Evolutionary conservation across 1,140 invertebrate genomes (phyloP).

Genomic region (Caenorhabditis inopinata): DNA sequence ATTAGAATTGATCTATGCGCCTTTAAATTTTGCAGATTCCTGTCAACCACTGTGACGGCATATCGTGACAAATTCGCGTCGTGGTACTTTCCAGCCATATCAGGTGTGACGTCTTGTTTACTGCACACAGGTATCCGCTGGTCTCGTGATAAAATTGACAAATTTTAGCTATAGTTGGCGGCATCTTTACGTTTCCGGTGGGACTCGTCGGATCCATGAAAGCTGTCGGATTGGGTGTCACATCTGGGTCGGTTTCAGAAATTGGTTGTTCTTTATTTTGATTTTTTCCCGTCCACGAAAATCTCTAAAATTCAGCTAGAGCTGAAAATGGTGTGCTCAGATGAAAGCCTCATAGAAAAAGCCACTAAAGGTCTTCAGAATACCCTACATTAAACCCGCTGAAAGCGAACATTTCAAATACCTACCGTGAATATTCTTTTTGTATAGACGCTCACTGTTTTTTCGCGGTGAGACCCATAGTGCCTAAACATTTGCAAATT

Average conservation of each 20-base stretch:
- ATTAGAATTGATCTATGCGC: background rate
- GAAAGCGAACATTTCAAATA: too few relatives aligned
- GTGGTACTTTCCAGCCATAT: conserved; percentile 42
- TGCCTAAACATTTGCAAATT: too few relatives aligned
- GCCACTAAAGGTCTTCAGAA: too few relatives aligned
- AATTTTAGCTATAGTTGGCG: conserved; percentile 23
- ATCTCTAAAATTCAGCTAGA: too few relatives aligned
- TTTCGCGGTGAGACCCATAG: too few relatives aligned
- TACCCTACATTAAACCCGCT: too few relatives aligned
- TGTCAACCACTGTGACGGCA: conserved; percentile 28
- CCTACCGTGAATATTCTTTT: too few relatives aligned
- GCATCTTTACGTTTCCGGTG: conserved; percentile 38
- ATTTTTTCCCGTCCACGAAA: too few relatives aligned
- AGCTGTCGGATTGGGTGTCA: conserved; percentile 37
- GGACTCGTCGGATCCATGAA: conserved; percentile 36
- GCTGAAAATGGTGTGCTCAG: too few relatives aligned
- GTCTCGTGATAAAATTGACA: background rate
- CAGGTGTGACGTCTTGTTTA: conserved; percentile 37
- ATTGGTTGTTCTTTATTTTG: background rate
- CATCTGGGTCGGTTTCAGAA: conserved; percentile 17
- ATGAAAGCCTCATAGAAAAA: too few relatives aligned
- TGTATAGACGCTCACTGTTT: too few relatives aligned
- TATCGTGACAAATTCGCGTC: conserved; percentile 30
- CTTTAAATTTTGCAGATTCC: conserved; percentile 15
- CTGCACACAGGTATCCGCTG: conserved; percentile 42